Base-by-base conservation (phyloP, 2,797 vertebrate species). In the Pempheris klunzingeri region DNA sequence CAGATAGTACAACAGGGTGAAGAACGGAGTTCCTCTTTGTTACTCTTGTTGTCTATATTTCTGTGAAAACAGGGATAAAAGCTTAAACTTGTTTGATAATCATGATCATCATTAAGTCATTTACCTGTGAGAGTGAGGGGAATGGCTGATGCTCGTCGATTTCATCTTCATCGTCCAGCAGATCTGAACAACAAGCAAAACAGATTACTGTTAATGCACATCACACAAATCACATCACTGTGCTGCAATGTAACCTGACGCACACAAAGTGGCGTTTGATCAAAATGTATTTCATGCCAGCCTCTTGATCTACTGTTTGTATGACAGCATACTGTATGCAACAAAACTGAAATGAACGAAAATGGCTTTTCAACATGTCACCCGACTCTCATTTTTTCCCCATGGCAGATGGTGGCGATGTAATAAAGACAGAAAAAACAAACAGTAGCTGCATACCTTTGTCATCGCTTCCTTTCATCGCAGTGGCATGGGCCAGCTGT, bases 121-220 rank as follows among this genome's bases (percentile, higher is more conserved):
- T 58, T 92, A 98, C 98, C 94, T 94, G 97, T 30, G 96, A 95
- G 71, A 99, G 95, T 13, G 97, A 97, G 50, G 98, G 98, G 91
- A 99, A 99, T 0, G 98, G 98, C 86, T 99, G 98, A 32, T 96
- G 97, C 85, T 99, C 98, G 77, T 96, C 96, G 26, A 97, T 78
- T 80, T 95, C 95, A 36, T 99, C 97, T 18, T 98, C 97, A 1
- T 96, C 96, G 8, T 95, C 93, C 84, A 95, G 55, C 75, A 95
- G 80, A 83, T 97, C 98, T 99, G 76, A 62, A 71, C 2, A 75
- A 57, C 7, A 76, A 26, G 55, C 8, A 66, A 44, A 62, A 57
- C 15, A 20, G 10, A 61, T 5, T 2, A 49, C 3, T 34, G 32
- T 1, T 49, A 26, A 26, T 17, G 57, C 17, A 13, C 24, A 26